Base-by-base conservation (phyloP, 2,888 invertebrate species). In the Galerucella pusilla region DNA sequence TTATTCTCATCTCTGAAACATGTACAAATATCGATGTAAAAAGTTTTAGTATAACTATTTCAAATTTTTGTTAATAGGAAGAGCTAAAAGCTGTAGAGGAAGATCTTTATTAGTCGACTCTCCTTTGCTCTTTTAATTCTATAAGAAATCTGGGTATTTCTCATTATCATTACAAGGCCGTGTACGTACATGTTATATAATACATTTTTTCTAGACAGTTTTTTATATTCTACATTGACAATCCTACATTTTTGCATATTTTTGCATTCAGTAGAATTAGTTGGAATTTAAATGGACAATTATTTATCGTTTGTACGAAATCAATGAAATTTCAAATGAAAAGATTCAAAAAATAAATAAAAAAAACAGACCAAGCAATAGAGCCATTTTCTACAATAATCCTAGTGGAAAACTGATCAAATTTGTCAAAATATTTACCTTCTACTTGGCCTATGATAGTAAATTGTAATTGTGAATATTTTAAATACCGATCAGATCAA, bases 1-100 rank as follows among this genome's bases (percentile, higher is more conserved):
- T 46, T 49, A 20, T 52, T 49, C 49, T 11, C 49, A 10, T 67
- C 54, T 54, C 54, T 28, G 54, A 52, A 67, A 67, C 35, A 7
- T 42, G 35, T 42, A 42, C 7, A 42, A 7, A 42, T 42, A 9
- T 42, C 7, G 35, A 42, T 9, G 35, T 7, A 35, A 35, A 35
- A 6, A 35, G 35, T 35, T 35, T 35, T 35, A 1, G 7, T 35
- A 7, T 35, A 7, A 35, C 7, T 9, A 42, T 5, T 42, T 42
- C 35, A 42, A 42, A 42, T 7, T 42, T 42, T 42, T 35, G 5
- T 35, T 6, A 35, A 35, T 6, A 28, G 28, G 2, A 28, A 2
- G 5, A 28, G 6, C 5, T 6, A 35, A 35, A 35, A 35, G 6
- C 5, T 35, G 35, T 6, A 35, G 35, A 35, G 35, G 7, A 42